These are phyloP conservation scores for Egretta garzetta DNA, from an alignment of 2,113 vertebrate species.

Conservation along the genomic window DNA sequence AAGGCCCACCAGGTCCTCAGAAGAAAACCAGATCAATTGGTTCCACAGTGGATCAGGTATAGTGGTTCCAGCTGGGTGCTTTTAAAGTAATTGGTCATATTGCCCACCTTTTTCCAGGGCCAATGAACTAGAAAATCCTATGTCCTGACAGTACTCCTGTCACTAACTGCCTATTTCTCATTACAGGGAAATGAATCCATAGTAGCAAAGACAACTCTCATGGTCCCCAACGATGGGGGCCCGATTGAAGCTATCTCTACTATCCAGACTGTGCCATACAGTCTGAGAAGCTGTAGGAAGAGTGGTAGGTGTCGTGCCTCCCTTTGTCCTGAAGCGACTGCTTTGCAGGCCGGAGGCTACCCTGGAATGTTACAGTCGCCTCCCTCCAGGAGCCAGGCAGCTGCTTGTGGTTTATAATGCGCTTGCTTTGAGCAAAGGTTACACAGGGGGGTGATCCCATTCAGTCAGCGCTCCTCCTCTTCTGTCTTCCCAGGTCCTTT, in stretches of 20 bases:
- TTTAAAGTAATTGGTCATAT: background rate
- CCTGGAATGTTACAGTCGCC: accelerated
- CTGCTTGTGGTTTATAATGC: background rate
- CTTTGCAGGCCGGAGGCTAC: accelerated
- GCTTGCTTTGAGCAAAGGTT: background rate
- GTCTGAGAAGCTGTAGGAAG: conserved; percentile 84
- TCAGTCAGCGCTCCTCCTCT: background rate
- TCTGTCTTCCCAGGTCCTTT: conserved; percentile 74
- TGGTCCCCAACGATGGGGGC: conserved; percentile 87
- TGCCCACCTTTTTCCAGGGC: background rate
- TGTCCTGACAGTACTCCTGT: background rate
- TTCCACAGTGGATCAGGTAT: conserved; percentile 82
- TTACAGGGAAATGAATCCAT: conserved; percentile 91
- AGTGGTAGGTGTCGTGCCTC: conserved; percentile 74
- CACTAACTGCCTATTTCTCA: background rate
- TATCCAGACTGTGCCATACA: conserved; percentile 89
- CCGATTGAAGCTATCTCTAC: conserved; percentile 93
- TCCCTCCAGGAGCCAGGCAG: background rate
- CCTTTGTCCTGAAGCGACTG: accelerated
- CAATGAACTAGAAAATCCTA: accelerated
- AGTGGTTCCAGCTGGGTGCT: background rate
- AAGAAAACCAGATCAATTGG: conserved; percentile 91
- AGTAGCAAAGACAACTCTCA: conserved; percentile 93
- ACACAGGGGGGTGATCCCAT: background rate
- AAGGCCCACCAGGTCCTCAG: conserved; percentile 84